A percentile compares a stretch with the other conserved stretches of the same genome.
phyloP scores from a whole-genome alignment of 2,797 vertebrate genomes.

The Channallabes apus region DNA sequence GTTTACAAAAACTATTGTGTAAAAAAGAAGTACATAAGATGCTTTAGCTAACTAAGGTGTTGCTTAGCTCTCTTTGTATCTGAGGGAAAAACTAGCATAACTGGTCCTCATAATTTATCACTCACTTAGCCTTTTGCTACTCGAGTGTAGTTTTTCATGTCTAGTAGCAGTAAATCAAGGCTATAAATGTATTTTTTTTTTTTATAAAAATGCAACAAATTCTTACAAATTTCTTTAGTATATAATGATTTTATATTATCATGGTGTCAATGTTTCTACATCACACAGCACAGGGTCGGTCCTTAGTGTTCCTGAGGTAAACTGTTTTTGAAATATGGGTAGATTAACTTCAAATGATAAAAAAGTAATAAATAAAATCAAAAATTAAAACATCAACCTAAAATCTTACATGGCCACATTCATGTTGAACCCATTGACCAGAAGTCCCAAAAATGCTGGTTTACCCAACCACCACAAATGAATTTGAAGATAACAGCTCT shows the following conservation, averaged over 20 bases:
- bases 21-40: background rate
- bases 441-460: too few species aligned
- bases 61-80: background rate
- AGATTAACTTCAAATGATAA: background rate
- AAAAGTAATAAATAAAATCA: background rate
- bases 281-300: background rate
- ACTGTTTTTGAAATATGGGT: background rate
- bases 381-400: background rate
- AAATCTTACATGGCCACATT: background rate
- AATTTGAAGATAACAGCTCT: background rate
- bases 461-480: background rate
- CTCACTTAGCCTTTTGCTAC: background rate
- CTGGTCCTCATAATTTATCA: background rate
- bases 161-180: background rate
- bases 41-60: background rate
- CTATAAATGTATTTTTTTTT: background rate
- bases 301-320: background rate
- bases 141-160: background rate
- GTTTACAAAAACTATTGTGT: background rate
- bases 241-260: too few species aligned
- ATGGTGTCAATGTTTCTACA: background rate
- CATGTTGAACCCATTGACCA: background rate
- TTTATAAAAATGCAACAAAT: background rate
- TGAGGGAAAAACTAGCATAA: background rate
- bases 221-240: too few species aligned